phyloP scores from a whole-genome alignment of 2,888 invertebrate genomes.

The Adelognathus sp. region DNA sequence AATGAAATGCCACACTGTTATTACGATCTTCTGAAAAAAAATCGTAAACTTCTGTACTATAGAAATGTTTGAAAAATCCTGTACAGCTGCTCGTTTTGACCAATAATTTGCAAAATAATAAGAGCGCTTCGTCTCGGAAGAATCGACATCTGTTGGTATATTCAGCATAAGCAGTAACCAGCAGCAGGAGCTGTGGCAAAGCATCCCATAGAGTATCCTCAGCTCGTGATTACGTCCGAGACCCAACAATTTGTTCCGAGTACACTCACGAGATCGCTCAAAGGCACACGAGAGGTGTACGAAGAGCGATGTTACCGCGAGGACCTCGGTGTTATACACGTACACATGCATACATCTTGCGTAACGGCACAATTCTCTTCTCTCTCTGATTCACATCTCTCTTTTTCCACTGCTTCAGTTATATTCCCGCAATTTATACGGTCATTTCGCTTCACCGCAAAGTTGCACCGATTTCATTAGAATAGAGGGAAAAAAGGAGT shows the following conservation, averaged over 20 bases:
- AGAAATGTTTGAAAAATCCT: background rate
- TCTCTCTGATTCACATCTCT: background rate
- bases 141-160: conserved; percentile 38
- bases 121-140: conserved; percentile 6
- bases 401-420: background rate
- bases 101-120: conserved; percentile 38
- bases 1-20: no score
- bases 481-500: background rate
- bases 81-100: no score
- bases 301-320: conserved; percentile 15
- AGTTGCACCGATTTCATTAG: background rate
- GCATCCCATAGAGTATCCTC: conserved; percentile 7
- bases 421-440: background rate
- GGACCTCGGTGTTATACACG: conserved; percentile 3
- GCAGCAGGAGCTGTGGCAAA: conserved; percentile 2
- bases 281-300: conserved; percentile 3
- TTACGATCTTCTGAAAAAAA: no score
- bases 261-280: conserved; percentile 18
- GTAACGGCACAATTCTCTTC: conserved; percentile 31
- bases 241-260: conserved; percentile 38
- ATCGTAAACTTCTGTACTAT: no score
- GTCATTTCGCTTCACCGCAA: background rate
- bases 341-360: conserved; percentile 30
- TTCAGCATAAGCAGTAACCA: background rate
- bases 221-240: conserved; percentile 34